Percentiles rank a stretch among this genome's conserved stretches.
Evolutionary conservation across 2,888 invertebrate species (phyloP).

Genomic region (Neoaliturus tenellus): DNA sequence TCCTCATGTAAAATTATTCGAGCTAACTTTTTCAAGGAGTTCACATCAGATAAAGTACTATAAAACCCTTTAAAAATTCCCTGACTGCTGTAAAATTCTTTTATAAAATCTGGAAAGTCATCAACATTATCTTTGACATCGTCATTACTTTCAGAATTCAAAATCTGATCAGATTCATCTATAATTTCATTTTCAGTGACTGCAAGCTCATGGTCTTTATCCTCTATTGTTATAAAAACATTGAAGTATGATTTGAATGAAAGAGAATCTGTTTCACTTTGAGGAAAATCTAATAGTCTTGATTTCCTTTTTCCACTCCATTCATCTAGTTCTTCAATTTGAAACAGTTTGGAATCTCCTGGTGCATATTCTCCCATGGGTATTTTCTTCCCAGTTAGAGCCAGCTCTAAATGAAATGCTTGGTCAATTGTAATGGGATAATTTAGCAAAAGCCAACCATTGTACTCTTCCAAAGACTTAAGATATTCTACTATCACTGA

Average conservation of each 20-base stretch:
- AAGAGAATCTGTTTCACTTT: background rate
- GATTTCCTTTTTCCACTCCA: conserved; percentile 1
- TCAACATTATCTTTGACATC: background rate
- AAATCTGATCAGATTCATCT: background rate
- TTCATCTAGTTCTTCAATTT: background rate
- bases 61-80: background rate
- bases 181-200: background rate
- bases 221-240: background rate
- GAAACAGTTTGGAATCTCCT: background rate
- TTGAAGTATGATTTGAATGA: conserved; percentile 14
- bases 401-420: conserved; percentile 78
- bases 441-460: conserved; percentile 80
- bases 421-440: conserved; percentile 78
- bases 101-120: background rate
- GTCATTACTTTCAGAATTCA: background rate
- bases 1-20: background rate
- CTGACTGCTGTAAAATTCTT: background rate
- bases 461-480: conserved; percentile 73
- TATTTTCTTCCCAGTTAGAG: conserved; percentile 75
- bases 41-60: background rate
- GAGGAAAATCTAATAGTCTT: background rate
- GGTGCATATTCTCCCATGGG: conserved; percentile 67
- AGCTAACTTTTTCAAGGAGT: background rate
- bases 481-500: conserved; percentile 79
- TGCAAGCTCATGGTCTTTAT: background rate